These are phyloP conservation scores for Byasa hedistus DNA, from an alignment of 2,888 invertebrate species.

Conservation along the genomic window DNA sequence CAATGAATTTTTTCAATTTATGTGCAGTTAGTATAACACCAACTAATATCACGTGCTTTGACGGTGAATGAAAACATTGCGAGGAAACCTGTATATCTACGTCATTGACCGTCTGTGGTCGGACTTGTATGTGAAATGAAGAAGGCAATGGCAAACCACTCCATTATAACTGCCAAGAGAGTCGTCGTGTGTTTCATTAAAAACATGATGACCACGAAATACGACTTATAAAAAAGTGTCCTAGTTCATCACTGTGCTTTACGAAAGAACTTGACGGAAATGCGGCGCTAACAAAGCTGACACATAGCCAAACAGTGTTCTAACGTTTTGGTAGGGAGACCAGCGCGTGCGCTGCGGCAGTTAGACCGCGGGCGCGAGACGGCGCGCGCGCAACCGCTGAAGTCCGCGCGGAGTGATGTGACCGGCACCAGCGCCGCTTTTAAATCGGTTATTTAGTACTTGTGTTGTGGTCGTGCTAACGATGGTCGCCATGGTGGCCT, in stretches of 20 bases:
- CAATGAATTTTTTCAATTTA: no score
- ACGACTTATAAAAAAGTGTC: no score
- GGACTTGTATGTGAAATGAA: no score
- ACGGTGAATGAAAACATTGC: no score
- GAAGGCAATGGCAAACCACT: no score
- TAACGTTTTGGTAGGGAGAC: slow-evolving; percentile 51
- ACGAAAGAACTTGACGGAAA: slow-evolving; percentile 40
- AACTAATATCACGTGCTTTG: no score
- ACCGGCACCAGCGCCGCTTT: slow-evolving; percentile 65
- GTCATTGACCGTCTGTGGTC: no score
- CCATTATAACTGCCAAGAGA: no score
- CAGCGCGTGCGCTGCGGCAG: slow-evolving; percentile 44
- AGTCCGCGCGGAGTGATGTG: slow-evolving; percentile 51
- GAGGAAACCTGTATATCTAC: no score
- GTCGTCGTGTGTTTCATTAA: no score
- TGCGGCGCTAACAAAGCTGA: slow-evolving; percentile 51
- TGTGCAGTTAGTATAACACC: no score
- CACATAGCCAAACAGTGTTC: slow-evolving; percentile 47
- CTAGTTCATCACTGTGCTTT: slow-evolving; percentile 10
- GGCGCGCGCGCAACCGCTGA: slow-evolving; percentile 58
- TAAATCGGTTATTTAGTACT: slow-evolving; percentile 45
- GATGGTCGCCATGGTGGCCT: slow-evolving; percentile 77
- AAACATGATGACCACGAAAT: no score
- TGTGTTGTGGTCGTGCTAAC: slow-evolving; percentile 49
- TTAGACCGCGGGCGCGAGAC: slow-evolving; percentile 44